Evolutionary conservation across 2,888 invertebrate genomes (phyloP).

Genomic region (Morinoia aosen): DNA sequence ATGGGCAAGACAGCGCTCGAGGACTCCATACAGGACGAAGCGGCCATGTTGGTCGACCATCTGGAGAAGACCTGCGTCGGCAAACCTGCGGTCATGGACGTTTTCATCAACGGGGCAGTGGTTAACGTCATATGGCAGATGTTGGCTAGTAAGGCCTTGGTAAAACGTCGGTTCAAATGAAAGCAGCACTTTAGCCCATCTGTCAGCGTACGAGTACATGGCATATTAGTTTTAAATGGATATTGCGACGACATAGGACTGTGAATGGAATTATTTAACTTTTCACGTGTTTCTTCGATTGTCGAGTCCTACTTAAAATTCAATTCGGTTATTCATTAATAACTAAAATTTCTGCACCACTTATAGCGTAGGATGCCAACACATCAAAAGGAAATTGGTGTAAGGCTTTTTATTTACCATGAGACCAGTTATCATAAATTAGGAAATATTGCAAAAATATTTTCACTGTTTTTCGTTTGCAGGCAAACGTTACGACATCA

Average conservation of each 20-base stretch:
- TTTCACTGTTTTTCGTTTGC: neutral
- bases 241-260: too few species aligned
- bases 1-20: conserved; percentile 58
- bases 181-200: neutral
- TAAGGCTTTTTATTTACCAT: neutral
- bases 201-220: too few species aligned
- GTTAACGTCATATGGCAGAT: neutral
- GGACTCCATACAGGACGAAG: conserved; percentile 54
- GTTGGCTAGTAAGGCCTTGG: neutral
- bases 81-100: conserved; percentile 35
- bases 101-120: conserved; percentile 27
- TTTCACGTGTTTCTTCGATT: too few species aligned
- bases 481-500: conserved; percentile 3
- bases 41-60: conserved; percentile 53
- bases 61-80: conserved; percentile 37
- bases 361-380: too few species aligned
- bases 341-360: too few species aligned
- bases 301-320: too few species aligned
- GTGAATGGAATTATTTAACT: too few species aligned
- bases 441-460: neutral
- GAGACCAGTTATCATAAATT: neutral
- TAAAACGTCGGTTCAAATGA: neutral
- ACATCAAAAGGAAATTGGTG: too few species aligned
- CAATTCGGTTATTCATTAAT: too few species aligned
- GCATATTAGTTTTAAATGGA: too few species aligned